Evolutionary conservation across 2,797 vertebrate genomes (phyloP).

Genomic region (Ibycter americanus): DNA sequence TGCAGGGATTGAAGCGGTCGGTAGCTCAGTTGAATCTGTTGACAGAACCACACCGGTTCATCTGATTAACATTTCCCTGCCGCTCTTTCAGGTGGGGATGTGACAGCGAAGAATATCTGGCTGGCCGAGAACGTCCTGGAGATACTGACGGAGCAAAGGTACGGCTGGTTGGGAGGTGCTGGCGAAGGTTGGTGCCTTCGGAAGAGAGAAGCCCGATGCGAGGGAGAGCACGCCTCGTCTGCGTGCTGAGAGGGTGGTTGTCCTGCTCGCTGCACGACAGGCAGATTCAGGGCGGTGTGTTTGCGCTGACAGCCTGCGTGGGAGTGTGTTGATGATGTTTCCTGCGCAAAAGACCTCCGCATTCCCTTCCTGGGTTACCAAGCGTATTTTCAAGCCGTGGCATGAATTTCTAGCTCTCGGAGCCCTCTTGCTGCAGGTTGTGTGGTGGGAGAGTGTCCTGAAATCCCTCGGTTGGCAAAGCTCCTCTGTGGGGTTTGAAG

Average conservation of each 20-base stretch:
- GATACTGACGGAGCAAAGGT: constrained; percentile 93
- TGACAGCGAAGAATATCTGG: constrained; percentile 93
- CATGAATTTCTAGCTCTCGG: not conserved
- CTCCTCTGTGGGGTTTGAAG: not conserved
- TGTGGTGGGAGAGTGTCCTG: too few relatives aligned
- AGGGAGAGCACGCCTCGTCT: not conserved
- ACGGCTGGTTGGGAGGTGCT: not conserved
- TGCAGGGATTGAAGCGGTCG: rapidly evolving
- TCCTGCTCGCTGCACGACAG: not conserved
- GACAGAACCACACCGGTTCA: rapidly evolving
- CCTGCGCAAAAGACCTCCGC: not conserved
- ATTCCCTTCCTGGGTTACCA: not conserved
- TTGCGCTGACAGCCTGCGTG: rapidly evolving
- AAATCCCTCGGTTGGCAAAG: not conserved
- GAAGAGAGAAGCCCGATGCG: not conserved
- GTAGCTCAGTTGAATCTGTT: too few relatives aligned
- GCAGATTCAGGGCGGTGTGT: not conserved
- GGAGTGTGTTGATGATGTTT: not conserved
- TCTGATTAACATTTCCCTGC: not conserved
- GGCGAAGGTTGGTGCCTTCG: rapidly evolving
- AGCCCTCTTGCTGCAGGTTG: not conserved
- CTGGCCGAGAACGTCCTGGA: constrained; percentile 92
- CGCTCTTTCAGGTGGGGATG: constrained; percentile 85
- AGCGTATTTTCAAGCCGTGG: rapidly evolving
- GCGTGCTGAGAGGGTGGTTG: not conserved